Conservation (phyloP, 2,797 vertebrate genomes). For the Sandelia bainsii region DNA sequence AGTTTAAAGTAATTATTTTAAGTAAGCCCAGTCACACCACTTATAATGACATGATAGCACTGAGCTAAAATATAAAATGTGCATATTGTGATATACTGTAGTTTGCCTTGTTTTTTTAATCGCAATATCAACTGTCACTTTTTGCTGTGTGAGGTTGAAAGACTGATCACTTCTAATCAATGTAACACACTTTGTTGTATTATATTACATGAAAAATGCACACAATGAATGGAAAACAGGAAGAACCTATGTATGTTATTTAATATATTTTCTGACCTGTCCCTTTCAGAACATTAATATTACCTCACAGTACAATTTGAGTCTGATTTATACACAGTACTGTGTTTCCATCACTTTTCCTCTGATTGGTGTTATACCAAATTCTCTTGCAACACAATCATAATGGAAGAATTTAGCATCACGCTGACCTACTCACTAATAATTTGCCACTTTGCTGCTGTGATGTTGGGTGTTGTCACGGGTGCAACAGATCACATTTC, state of each 20-base stretch:
- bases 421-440: not conserved
- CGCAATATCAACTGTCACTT: constrained; percentile 28
- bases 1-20: constrained; percentile 29
- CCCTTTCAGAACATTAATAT: not conserved
- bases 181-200: constrained; percentile 43
- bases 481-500: not conserved
- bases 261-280: not conserved
- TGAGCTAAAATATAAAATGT: constrained; percentile 53
- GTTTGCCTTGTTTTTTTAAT: constrained; percentile 43
- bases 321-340: not conserved
- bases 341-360: not conserved
- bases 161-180: constrained; percentile 21
- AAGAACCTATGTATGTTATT: constrained; percentile 5
- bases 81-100: constrained; percentile 59
- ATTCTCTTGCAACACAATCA: not conserved
- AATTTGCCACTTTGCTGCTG: not conserved
- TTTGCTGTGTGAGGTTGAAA: constrained; percentile 32
- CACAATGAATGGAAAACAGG: constrained; percentile 1
- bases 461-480: not conserved
- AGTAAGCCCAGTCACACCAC: not conserved
- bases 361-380: not conserved
- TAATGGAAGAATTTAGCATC: not conserved
- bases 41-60: constrained; percentile 35
- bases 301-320: not conserved
- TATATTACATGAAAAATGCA: constrained; percentile 27